Conservation (phyloP, 2,888 invertebrate genomes). For the Mesorhabditis sp. region DNA sequence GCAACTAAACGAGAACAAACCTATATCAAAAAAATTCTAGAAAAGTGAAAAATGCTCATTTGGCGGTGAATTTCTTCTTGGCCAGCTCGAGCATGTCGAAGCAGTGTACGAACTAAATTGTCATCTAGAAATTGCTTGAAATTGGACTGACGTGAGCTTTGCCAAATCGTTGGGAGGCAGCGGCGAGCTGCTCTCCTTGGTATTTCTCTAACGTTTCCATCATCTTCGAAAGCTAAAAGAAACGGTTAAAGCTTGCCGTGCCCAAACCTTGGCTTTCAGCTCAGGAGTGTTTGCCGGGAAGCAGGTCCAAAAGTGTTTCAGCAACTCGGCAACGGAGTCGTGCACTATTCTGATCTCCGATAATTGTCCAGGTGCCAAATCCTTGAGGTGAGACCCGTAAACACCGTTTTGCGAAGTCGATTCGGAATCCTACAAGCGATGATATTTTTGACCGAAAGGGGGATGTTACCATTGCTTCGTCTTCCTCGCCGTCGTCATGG, state of each 20-base stretch:
- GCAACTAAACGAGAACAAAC: too few relatives aligned
- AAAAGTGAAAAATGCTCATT: neutral
- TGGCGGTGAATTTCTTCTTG: constrained; percentile 13
- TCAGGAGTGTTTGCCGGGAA: constrained; percentile 76
- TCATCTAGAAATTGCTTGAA: neutral
- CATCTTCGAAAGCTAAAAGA: constrained; percentile 40
- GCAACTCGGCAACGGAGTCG: constrained; percentile 70
- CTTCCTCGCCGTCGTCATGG: constrained; percentile 11
- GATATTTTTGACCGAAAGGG: neutral
- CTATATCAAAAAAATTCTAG: too few relatives aligned
- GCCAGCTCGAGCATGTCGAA: constrained; percentile 33
- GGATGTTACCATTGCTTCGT: constrained; percentile 7
- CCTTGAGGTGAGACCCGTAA: constrained; percentile 13
- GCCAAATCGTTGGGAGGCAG: constrained; percentile 26
- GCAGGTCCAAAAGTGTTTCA: constrained; percentile 90
- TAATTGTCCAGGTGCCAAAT: constrained; percentile 13
- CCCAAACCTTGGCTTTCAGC: constrained; percentile 69
- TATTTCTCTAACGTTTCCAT: constrained; percentile 39
- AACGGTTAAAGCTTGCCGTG: neutral
- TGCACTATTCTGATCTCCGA: constrained; percentile 28
- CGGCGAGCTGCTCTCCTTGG: constrained; percentile 24
- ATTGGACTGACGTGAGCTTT: constrained; percentile 23
- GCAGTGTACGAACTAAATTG: constrained; percentile 28
- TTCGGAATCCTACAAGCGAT: constrained; percentile 2
- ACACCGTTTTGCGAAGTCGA: neutral